phyloP scores from a whole-genome alignment of 2,888 invertebrate species.

The Macrosiphum euphorbiae region DNA sequence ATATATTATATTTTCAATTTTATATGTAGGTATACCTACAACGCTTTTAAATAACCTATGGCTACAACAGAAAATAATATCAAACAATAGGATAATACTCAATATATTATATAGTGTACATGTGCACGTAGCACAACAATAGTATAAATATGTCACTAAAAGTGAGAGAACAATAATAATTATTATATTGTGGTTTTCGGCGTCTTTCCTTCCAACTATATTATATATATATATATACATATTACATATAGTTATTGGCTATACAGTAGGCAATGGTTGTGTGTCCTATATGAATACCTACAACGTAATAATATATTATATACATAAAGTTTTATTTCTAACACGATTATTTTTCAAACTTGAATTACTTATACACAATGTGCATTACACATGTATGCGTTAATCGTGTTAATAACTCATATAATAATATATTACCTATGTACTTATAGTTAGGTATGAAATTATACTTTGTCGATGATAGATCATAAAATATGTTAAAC shows the following conservation, averaged over 20 bases:
- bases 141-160: neutral
- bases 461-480: neutral
- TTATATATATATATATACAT: neutral
- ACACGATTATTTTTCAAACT: neutral
- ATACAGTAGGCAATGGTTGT: neutral
- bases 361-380: too few relatives aligned
- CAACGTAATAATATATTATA: slow-evolving; percentile 4
- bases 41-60: neutral
- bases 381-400: neutral
- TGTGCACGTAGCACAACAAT: neutral
- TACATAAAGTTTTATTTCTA: neutral
- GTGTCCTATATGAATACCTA: neutral
- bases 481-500: neutral
- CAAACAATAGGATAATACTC: neutral
- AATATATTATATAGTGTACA: neutral
- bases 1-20: neutral
- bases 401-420: neutral
- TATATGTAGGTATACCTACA: neutral
- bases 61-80: neutral
- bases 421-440: neutral
- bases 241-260: neutral
- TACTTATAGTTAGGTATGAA: neutral
- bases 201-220: neutral
- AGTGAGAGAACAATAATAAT: neutral
- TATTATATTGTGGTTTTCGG: neutral